Base-by-base conservation (phyloP, 2,888 invertebrate species). In the Leptarthrus brevirostris region DNA sequence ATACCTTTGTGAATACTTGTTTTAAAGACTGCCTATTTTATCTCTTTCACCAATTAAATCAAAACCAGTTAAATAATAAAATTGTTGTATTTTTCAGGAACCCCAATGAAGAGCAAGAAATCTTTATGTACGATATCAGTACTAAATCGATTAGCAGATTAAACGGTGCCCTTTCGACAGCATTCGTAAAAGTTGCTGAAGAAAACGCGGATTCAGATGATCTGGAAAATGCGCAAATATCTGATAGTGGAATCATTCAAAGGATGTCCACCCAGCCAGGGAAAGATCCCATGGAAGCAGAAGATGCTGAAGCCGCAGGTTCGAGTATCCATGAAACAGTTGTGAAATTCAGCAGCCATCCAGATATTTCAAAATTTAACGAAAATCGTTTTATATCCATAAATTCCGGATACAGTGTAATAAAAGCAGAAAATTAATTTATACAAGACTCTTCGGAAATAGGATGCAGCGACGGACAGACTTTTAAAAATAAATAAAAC, bases 171-270 rank as follows among this genome's bases (percentile, higher is more conserved):
- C 86, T 95, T 66, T 94, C 94, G 3, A 89, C 91, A 66, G 93
- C 94, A 40, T 95, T 95, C 79, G 94, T 94, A 1, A 92, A 93
- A 81, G 94, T 94, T 53, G 95, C 95, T 20, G 94, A 94, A 85
- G 93, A 92, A 78, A 95, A 95, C 83, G 90, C 93, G 6, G 85
- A 88, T 56, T 89, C 89, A 77, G 89, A 90, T 83, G 90, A 90
- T 77, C 86, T 89, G 76, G 89, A 89, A 79, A 87, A 88, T 78
- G 84, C 89, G 26, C 88, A 87, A 20, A 86, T 87, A 64, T 86
- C 86, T 80, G 87, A 87, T 70, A 86, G 87, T 76, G 87, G 88
- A 40, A 78, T 79, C 24, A 75, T 79, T 2, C 79, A 79, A 75
- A 72, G 54, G 69, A 77, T 77, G 74, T 30, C 72, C 8, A 36